Evolutionary conservation across 2,113 vertebrate genomes (phyloP), one percentile per base, ranked within the genome.

Genomic region (Tetrax tetrax): DNA sequence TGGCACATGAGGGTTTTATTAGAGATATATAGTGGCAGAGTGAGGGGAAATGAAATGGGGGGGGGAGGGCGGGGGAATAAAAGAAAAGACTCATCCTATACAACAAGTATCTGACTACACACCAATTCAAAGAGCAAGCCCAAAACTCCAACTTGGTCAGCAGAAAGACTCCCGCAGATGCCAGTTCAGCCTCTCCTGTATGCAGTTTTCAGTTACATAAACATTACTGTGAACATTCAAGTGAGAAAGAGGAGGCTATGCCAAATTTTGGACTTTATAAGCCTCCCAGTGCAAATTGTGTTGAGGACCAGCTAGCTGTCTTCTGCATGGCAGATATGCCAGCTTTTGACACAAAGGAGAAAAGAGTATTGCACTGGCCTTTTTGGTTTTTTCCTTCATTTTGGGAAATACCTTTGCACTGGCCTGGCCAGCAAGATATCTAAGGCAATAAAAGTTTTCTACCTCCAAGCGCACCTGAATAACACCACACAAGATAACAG

Each of bases 381-480:
- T 70, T 78, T 43, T 22, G 14, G 0, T 3, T 56, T 85, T 85
- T 60, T 69, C 38, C 75, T 89, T 59, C 41, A 31, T 74, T 87
- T 91, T 41, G 70, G 24, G 61, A 92, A 92, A 48, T 75, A 78
- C 9, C 77, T 88, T 53, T 41, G 29, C 57, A 28, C 20, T 83
- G 75, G 38, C 63, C 79, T 93, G 51, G 53, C 27, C 45, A 38
- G 27, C 71, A 57, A 87, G 35, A 37, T 75, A 66, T 5, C 3
- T 5, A 38, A 21, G 78, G 59, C 33, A 91, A 41, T 37, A 43
- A 86, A 91, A 96, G 28, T 33, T 92, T 93, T 93, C 96, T 87
- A 80, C 66, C 66, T 90, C 56, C 43, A 90, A 25, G 22, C 60
- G 80, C 88, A 88, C 82, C 85, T 87, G 87, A 93, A 47, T 71